phyloP scores from a whole-genome alignment of 2,113 vertebrate species.

The Chitala chitala region DNA sequence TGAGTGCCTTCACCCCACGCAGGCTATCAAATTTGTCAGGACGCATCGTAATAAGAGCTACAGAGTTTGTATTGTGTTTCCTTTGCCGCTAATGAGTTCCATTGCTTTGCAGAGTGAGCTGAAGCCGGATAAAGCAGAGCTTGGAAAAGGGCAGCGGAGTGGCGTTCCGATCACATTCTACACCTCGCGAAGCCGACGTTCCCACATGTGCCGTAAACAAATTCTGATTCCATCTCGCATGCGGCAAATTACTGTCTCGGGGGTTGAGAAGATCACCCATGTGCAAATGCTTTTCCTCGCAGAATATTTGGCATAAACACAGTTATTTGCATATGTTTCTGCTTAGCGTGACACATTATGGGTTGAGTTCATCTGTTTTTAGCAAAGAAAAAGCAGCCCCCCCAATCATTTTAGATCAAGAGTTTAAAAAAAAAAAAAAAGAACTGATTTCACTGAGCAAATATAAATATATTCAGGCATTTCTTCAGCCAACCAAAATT shows the following conservation, averaged over 20 bases:
- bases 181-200: neutral
- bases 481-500: no score
- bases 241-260: slow-evolving; percentile 19
- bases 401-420: neutral
- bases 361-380: neutral
- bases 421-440: neutral
- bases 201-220: slow-evolving; percentile 17
- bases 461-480: no score
- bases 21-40: no score
- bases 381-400: slow-evolving; percentile 1
- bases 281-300: slow-evolving; percentile 28
- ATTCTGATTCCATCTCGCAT: slow-evolving; percentile 22
- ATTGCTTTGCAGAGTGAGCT: no score
- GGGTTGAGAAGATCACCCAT: slow-evolving; percentile 24
- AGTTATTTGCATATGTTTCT: slow-evolving; percentile 25
- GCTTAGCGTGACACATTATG: neutral
- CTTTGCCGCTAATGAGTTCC: no score
- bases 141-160: neutral
- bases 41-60: no score
- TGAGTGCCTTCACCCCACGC: no score
- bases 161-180: neutral
- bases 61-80: no score
- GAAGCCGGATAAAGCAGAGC: neutral
- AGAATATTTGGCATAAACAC: slow-evolving; percentile 26
- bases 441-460: neutral